Evolutionary conservation across 2,888 invertebrate species (phyloP), one percentile per base, ranked within the genome.

Genomic region (Drosophila infuscata): DNA sequence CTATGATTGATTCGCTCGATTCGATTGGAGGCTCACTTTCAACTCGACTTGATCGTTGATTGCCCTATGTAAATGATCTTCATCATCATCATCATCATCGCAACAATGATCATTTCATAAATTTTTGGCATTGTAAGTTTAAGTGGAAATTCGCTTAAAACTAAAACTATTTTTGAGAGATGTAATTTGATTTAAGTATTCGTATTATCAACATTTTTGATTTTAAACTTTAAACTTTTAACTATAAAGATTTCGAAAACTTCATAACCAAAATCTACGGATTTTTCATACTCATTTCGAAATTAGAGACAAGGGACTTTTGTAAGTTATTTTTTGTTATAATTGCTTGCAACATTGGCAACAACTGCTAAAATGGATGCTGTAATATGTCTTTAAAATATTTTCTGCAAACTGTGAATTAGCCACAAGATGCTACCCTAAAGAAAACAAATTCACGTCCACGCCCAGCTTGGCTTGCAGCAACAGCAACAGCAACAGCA

Each of bases 401-500:
- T 20, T 32, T 58, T 52, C 29, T 46, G 58, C 30, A 43, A 36
- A 36, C 46, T 52, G 33, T 52, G 32, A 20, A n/a, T 51, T 43
- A 25, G 29, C 32, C 32, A n/a, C 52, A 46, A 30, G 32, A 53
- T 70, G 56, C 41, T 70, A 52, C 56, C 61, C 59, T 41, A 52
- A 58, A 11, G 30, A 25, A 54, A 53, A 51, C 9, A 49, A 15
- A 32, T 30, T 36, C 35, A 49, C 25, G 35, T 57, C 46, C 57
- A 77, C 74, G 74, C 79, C 76, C 52, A 58, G 35, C 54, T 49
- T 46, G 48, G 56, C 76, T 63, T 76, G 38, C 61, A 71, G 67
- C 63, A 66, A 60, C 43, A 60, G 25, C 29, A 52, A 29, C 30
- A 29, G 33, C 62, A 46, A 36, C 43, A 57, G 41, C 41, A 41